phyloP scores from a whole-genome alignment of 2,113 vertebrate species.

The Aix galericulata region DNA sequence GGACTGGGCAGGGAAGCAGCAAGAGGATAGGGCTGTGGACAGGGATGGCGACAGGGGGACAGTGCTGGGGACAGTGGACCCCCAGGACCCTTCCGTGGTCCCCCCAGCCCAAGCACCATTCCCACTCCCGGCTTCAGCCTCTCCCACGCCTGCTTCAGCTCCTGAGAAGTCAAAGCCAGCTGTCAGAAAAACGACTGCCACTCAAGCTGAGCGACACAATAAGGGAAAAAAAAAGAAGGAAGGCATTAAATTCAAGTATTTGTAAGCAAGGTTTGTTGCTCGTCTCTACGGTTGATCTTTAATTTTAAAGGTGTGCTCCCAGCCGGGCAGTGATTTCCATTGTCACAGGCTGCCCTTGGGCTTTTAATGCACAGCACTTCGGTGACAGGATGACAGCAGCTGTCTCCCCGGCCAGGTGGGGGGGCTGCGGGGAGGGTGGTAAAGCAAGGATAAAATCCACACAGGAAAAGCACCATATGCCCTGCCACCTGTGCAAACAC shows the following conservation, averaged over 20 bases:
- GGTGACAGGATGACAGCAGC: background rate
- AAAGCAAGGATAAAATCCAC: background rate
- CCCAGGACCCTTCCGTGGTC: too few species aligned
- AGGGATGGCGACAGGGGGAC: background rate
- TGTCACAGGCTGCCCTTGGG: slow-evolving; percentile 1
- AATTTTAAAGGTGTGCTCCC: slow-evolving; percentile 21
- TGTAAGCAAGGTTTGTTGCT: background rate
- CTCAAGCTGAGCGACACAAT: background rate
- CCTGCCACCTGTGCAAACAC: background rate
- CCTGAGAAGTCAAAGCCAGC: background rate
- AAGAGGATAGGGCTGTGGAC: background rate
- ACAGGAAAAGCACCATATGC: background rate
- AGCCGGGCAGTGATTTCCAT: background rate
- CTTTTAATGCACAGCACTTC: background rate
- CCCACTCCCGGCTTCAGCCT: background rate
- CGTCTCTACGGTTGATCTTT: background rate
- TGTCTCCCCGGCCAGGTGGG: background rate
- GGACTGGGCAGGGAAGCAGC: background rate
- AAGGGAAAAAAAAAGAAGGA: background rate
- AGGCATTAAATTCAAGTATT: background rate
- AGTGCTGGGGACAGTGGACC: too few species aligned
- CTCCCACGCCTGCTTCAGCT: background rate
- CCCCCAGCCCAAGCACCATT: too few species aligned
- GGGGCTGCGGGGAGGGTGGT: background rate
- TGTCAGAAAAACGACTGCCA: background rate